Conservation (phyloP, 2,113 vertebrate genomes). For the Pongo pygmaeus region DNA sequence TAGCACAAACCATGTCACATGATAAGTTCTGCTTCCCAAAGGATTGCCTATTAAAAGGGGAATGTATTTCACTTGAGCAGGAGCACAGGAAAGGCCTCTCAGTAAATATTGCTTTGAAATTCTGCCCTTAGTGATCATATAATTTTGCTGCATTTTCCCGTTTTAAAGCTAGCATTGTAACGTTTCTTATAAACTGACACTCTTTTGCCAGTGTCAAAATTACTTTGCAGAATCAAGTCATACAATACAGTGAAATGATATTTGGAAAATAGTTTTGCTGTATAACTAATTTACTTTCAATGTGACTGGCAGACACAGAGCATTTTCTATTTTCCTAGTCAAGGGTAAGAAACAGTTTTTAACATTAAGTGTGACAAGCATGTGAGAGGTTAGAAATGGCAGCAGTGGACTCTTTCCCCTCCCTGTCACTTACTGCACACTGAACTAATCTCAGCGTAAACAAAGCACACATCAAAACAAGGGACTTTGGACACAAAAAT, state of each 20-base stretch:
- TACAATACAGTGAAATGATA: slow-evolving; percentile 37
- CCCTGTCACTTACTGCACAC: slow-evolving; percentile 56
- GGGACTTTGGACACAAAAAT: slow-evolving; percentile 54
- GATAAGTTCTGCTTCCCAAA: slow-evolving; percentile 29
- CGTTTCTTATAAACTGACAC: slow-evolving; percentile 27
- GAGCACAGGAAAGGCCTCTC: slow-evolving; percentile 44
- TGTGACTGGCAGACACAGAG: neutral
- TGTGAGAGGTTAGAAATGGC: slow-evolving; percentile 67
- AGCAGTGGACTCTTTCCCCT: slow-evolving; percentile 50
- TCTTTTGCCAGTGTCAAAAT: neutral
- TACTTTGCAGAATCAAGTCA: slow-evolving; percentile 17
- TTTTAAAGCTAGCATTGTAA: slow-evolving; percentile 39
- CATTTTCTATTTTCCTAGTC: slow-evolving; percentile 40
- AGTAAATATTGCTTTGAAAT: slow-evolving; percentile 65
- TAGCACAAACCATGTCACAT: neutral
- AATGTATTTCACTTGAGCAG: slow-evolving; percentile 12
- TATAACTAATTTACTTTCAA: slow-evolving; percentile 47
- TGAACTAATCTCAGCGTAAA: slow-evolving; percentile 73
- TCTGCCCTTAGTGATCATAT: neutral
- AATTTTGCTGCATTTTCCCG: slow-evolving; percentile 52
- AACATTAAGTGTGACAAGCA: slow-evolving; percentile 72
- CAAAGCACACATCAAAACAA: slow-evolving; percentile 40
- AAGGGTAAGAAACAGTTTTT: slow-evolving; percentile 63
- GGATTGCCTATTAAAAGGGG: slow-evolving; percentile 37
- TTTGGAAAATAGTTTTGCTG: slow-evolving; percentile 54